Base-by-base conservation (phyloP, 2,888 invertebrate species). In the Allacma fusca region DNA sequence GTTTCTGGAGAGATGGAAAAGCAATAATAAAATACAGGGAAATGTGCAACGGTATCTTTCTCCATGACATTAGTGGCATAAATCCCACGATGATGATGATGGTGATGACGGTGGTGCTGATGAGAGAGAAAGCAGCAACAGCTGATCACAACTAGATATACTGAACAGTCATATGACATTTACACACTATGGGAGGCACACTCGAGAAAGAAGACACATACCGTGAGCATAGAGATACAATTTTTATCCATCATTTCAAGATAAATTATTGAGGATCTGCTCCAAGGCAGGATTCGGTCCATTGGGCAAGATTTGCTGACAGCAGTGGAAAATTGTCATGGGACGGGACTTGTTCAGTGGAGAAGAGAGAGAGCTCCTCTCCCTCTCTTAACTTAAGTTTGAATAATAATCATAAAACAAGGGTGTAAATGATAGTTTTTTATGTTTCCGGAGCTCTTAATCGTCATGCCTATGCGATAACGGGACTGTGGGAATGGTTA, bases 381-480 rank as follows among this genome's bases (percentile, higher is more conserved):
- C 50, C 19, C 50, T 16, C 50, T 50, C 50, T 50, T 50, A 50
- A 50, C 24, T 43, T 26, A 24, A 19, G 19, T 70, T 50, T 50
- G 50, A 75, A 74, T 74, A 64, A 74, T 74, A 34, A 75, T 68
- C 75, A 75, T 75, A 75, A 75, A 75, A 75, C 68, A 57, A 68
- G 75, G 68, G 65, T 50, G 23, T 68, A 75, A 75, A 75, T 75
- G 75, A 68, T 50, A 75, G 68, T 75, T 68, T 75, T 75, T 75
- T 75, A 75, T 75, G 75, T 67, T 68, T 68, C 75, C 68, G 75
- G 67, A 68, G 50, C 67, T 75, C 50, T 57, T 75, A 72, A 72
- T 72, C 72, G 72, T 68, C 50, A 44, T 28, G 24, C 40, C 16
- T 23, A 59, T 43, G 75, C 43, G 75, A 75, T 75, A 75, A 75